These are phyloP conservation scores for Platyscapa corneri DNA, from an alignment of 1,140 invertebrate species.

Conservation along the genomic window DNA sequence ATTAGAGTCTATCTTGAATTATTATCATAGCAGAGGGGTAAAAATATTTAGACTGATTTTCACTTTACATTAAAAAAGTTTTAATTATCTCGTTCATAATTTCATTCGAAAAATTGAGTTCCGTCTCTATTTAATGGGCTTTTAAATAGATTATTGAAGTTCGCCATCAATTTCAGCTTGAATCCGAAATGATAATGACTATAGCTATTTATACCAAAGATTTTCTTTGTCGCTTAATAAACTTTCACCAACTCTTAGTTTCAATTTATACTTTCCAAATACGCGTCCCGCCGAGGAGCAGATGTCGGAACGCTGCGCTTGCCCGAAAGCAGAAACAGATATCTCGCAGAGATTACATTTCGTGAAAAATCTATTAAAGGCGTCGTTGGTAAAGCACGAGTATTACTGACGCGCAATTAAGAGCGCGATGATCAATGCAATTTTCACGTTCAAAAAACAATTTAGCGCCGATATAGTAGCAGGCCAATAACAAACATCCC, in stretches of 20 bases:
- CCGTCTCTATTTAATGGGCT: not conserved
- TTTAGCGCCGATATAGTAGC: not conserved
- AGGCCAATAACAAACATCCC: constrained; percentile 19
- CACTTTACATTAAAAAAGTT: not conserved
- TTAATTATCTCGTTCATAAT: not conserved
- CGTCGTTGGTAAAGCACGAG: not conserved
- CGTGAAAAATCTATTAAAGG: not conserved
- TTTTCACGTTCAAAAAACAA: not conserved
- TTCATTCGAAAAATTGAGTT: not conserved
- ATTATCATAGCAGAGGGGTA: too few relatives aligned
- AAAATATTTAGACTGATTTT: not conserved
- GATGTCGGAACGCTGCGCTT: too few relatives aligned
- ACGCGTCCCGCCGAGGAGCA: too few relatives aligned
- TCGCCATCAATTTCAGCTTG: not conserved
- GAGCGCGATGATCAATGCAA: not conserved
- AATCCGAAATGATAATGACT: not conserved
- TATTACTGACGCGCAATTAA: not conserved
- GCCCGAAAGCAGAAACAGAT: too few relatives aligned
- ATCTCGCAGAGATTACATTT: not conserved
- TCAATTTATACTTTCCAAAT: too few relatives aligned
- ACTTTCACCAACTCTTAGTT: not conserved
- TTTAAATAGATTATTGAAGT: not conserved
- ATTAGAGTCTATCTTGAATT: too few relatives aligned
- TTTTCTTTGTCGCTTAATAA: not conserved
- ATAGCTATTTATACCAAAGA: not conserved